These are phyloP conservation scores for Batillaria attramentaria DNA, from an alignment of 1,140 invertebrate species.

Conservation along the genomic window DNA sequence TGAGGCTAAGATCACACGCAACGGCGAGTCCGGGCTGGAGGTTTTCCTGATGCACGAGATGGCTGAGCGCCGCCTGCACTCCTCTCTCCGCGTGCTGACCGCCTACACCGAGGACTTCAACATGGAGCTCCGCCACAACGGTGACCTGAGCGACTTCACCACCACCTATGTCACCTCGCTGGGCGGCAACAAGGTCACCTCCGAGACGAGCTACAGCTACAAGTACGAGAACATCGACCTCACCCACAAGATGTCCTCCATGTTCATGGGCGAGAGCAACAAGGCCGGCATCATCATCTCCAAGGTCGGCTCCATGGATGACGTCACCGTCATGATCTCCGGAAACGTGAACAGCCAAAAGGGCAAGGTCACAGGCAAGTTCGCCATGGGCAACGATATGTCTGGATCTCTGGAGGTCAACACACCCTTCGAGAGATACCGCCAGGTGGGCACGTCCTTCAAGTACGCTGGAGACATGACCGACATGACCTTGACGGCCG, in stretches of 20 bases:
- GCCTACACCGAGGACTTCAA: constrained; percentile 8
- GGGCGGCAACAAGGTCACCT: constrained; percentile 8
- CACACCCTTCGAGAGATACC: constrained; percentile 12
- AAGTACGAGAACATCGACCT: constrained; percentile 11
- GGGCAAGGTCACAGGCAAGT: constrained; percentile 6
- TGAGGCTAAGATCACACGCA: constrained; percentile 4
- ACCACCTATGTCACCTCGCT: not conserved
- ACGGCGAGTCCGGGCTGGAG: constrained; percentile 14
- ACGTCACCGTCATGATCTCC: constrained; percentile 7
- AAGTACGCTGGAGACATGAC: not conserved
- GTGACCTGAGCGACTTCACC: constrained; percentile 25
- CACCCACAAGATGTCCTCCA: not conserved
- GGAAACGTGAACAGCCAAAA: constrained; percentile 1
- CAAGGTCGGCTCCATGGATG: not conserved
- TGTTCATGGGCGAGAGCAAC: not conserved
- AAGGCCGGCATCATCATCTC: not conserved
- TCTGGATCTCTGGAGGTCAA: constrained; percentile 3
- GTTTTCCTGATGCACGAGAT: constrained; percentile 2
- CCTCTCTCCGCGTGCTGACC: not conserved
- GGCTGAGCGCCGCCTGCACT: not conserved
- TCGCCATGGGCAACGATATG: not conserved
- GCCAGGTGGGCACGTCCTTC: constrained; percentile 11
- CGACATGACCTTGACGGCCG: constrained; percentile 3
- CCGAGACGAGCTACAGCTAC: not conserved
- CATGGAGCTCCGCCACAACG: constrained; percentile 33